phyloP scores from a whole-genome alignment of 2,888 invertebrate species.

The Tolmerus cingulatus region DNA sequence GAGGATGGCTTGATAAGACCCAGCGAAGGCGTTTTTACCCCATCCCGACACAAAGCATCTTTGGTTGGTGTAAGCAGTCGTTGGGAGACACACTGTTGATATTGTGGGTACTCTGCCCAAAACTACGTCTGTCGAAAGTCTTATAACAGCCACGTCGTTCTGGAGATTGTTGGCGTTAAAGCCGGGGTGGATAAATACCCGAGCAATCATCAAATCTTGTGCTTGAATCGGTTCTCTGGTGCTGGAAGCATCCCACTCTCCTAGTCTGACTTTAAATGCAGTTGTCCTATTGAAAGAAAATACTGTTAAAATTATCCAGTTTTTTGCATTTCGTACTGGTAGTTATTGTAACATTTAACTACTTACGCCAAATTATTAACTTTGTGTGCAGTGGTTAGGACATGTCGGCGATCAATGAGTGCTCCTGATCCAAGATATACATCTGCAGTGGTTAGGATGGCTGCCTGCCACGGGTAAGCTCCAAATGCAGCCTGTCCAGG shows the following conservation, averaged over 20 bases:
- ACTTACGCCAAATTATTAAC: slow-evolving; percentile 69
- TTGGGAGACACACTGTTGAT: slow-evolving; percentile 69
- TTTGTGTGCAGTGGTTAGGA: slow-evolving; percentile 79
- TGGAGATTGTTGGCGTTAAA: slow-evolving; percentile 77
- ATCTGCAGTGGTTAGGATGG: slow-evolving; percentile 68
- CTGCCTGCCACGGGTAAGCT: slow-evolving; percentile 78
- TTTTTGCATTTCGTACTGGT: no score
- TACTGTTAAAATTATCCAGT: neutral
- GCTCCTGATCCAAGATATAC: slow-evolving; percentile 78
- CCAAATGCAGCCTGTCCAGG: slow-evolving; percentile 72
- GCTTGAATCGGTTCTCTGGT: slow-evolving; percentile 72
- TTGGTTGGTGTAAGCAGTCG: slow-evolving; percentile 65
- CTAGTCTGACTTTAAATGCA: slow-evolving; percentile 73
- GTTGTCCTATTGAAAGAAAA: slow-evolving; percentile 51
- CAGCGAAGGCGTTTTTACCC: slow-evolving; percentile 81
- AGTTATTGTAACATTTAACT: neutral
- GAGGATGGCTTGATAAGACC: slow-evolving; percentile 68
- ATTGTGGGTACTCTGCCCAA: slow-evolving; percentile 68
- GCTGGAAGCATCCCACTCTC: slow-evolving; percentile 77
- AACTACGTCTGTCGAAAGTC: slow-evolving; percentile 69
- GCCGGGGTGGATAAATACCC: slow-evolving; percentile 70
- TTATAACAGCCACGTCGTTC: slow-evolving; percentile 83
- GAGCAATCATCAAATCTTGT: slow-evolving; percentile 69
- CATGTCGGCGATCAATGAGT: slow-evolving; percentile 72
- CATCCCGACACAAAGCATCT: slow-evolving; percentile 78